Base-by-base conservation (phyloP, 2,113 vertebrate genomes). In the Crotophaga sulcirostris region DNA sequence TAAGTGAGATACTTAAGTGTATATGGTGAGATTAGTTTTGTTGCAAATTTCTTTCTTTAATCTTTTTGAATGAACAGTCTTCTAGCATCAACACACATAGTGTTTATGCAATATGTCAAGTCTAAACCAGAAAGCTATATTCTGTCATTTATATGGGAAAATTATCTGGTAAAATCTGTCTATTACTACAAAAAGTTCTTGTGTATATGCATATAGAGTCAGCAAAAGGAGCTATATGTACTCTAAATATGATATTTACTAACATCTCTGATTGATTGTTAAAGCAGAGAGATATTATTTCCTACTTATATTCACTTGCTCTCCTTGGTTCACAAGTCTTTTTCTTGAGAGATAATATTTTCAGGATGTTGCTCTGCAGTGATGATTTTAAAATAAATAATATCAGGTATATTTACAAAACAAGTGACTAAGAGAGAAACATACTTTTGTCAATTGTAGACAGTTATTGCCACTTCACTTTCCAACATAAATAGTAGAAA, bases 361-460 rank as follows among this genome's bases (percentile, higher is more conserved):
- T 91, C 79, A 87, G 45, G 70, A 79, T 84, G 70, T 38, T 72
- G 40, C 20, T 95, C 66, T 89, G 36, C 52, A 33, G 40, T 80
- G 62, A 60, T 29, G 67, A 80, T 88, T 95, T 95, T 67, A 81
- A 90, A 95, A 67, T 67, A 94, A 94, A 94, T 92, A 47, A n/a
- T 80, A 85, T 52, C 70, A 76, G 81, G 51, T 67, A 96, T 67
- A 52, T 96, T 94, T 90, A 79, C 55, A 91, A 79, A 95, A 87
- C 33, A 93, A 91, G 58, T 33, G 54, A 69, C 58, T 74, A 70
- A 87, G 49, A 73, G 63, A 51, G 91, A 97, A 92, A 19, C 21
- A 84, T 42, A 40, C 16, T 85, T 95, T 95, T 85, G 42, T 79
- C 45, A 77, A 18, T 70, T 7, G 1, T 34, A 83, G 63, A 62